phyloP scores from a whole-genome alignment of 2,888 invertebrate species.

The Pogonocherus hispidulus region DNA sequence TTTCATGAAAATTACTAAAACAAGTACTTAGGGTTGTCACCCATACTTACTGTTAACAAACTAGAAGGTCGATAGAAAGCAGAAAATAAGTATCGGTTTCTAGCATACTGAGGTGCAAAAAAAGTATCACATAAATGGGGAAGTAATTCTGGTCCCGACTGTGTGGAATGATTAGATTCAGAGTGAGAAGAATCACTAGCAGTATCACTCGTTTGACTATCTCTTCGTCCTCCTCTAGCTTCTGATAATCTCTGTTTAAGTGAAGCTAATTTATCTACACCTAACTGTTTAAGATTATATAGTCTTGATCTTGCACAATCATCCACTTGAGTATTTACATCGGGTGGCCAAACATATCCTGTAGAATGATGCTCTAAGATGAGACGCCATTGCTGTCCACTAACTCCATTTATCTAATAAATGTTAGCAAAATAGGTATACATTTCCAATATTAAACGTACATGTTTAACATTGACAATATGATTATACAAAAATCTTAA shows the following conservation, averaged over 20 bases:
- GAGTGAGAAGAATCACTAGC: slow-evolving; percentile 63
- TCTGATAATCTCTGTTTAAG: slow-evolving; percentile 76
- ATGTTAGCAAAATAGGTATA: not conserved
- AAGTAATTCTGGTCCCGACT: slow-evolving; percentile 65
- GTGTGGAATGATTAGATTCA: slow-evolving; percentile 50
- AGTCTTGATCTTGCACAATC: slow-evolving; percentile 71
- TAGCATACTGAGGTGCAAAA: slow-evolving; percentile 73
- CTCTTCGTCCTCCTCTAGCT: slow-evolving; percentile 64
- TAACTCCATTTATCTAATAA: slow-evolving; percentile 65
- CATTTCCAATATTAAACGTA: too few relatives aligned
- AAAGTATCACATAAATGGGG: slow-evolving; percentile 70
- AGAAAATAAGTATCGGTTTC: slow-evolving; percentile 73
- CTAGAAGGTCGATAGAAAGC: slow-evolving; percentile 73
- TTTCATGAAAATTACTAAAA: too few relatives aligned
- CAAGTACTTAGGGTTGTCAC: too few relatives aligned
- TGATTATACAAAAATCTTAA: too few relatives aligned
- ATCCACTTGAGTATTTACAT: slow-evolving; percentile 61
- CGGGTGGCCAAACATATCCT: slow-evolving; percentile 79
- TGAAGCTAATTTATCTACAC: slow-evolving; percentile 78
- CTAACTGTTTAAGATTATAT: slow-evolving; percentile 77
- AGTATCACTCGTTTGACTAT: slow-evolving; percentile 64
- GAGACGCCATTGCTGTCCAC: slow-evolving; percentile 86
- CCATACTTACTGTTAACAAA: slow-evolving; percentile 71
- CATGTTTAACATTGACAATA: too few relatives aligned
- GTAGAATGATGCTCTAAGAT: slow-evolving; percentile 83